These are phyloP conservation scores for Sus scrofa DNA, from an alignment of 2,113 vertebrate genomes.

Conservation along the genomic window T2T-Sscrofa CM000827.6:61591001-61591500, in stretches of 20 bases:
- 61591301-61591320: conserved; percentile 65
- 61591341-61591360: conserved; percentile 37
- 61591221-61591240: conserved; percentile 36
- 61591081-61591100: no score
- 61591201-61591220: conserved; percentile 20
- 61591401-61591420: conserved; percentile 61
- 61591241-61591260: not conserved
- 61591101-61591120: no score
- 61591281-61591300: conserved; percentile 52
- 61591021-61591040: no score
- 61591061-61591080: no score
- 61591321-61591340: conserved; percentile 71
- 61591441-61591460: not conserved
- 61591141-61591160: conserved; percentile 23
- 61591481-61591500: not conserved
- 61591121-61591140: not conserved
- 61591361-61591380: conserved; percentile 71
- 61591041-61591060: no score
- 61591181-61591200: conserved; percentile 49
- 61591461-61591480: not conserved
- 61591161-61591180: not conserved
- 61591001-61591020: no score
- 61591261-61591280: not conserved
- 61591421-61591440: conserved; percentile 5
- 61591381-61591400: conserved; percentile 76